phyloP scores from a whole-genome alignment of 2,888 invertebrate genomes.

The Cryptophagus acutangulus region DNA sequence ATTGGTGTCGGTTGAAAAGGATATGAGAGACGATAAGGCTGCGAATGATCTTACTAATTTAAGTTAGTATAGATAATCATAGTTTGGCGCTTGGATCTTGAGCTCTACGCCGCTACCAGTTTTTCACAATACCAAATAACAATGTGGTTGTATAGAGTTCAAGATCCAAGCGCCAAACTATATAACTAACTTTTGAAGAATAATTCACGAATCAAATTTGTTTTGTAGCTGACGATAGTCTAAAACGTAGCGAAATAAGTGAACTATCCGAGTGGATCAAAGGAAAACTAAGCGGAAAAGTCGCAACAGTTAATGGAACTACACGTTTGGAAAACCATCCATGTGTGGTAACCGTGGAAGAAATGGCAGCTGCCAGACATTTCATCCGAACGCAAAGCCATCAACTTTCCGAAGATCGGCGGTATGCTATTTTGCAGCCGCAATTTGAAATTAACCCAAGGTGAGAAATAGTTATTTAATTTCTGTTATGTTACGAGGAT shows the following conservation, averaged over 20 bases:
- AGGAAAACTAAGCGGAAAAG: slow-evolving; percentile 70
- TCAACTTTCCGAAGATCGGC: slow-evolving; percentile 74
- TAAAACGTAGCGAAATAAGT: slow-evolving; percentile 71
- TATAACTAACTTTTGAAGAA: no score
- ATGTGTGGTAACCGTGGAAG: slow-evolving; percentile 90
- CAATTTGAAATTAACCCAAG: slow-evolving; percentile 91
- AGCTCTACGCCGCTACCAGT: no score
- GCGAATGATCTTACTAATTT: slow-evolving; percentile 56
- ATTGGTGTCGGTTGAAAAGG: slow-evolving; percentile 88
- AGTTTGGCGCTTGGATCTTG: no score
- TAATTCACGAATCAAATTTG: slow-evolving; percentile 5
- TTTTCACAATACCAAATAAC: no score
- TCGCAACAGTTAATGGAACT: slow-evolving; percentile 78
- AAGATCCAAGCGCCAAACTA: no score
- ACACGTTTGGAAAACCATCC: slow-evolving; percentile 83
- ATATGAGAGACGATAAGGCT: slow-evolving; percentile 72
- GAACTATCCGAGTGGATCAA: slow-evolving; percentile 76
- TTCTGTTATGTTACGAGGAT: slow-evolving; percentile 7
- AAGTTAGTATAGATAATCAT: slow-evolving; percentile 52
- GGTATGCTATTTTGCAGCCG: slow-evolving; percentile 82
- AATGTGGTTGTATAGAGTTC: no score
- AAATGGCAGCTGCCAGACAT: slow-evolving; percentile 95
- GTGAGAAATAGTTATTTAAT: slow-evolving; percentile 48
- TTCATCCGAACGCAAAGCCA: slow-evolving; percentile 87
- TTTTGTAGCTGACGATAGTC: slow-evolving; percentile 58